phyloP scores from a whole-genome alignment of 2,113 vertebrate species.

The Grantiella picta region DNA sequence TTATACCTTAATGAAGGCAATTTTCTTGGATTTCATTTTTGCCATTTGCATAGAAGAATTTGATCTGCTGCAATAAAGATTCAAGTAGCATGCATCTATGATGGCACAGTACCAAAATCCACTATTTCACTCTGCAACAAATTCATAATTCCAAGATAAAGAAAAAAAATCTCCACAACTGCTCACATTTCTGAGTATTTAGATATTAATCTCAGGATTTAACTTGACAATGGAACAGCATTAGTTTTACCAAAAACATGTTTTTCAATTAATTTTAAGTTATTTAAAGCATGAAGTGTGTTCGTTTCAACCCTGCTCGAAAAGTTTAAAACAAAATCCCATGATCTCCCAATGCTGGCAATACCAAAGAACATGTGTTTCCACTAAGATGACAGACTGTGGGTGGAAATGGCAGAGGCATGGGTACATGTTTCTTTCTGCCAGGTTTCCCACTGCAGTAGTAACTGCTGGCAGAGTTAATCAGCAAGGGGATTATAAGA shows the following conservation, averaged over 20 bases:
- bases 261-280: background rate
- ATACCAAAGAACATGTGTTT: rapidly evolving
- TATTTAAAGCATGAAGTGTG: background rate
- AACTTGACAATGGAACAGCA: background rate
- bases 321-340: background rate
- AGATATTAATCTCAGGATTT: background rate
- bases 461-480: background rate
- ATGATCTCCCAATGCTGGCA: background rate
- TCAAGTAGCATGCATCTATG: background rate
- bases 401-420: background rate
- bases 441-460: background rate
- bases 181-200: background rate
- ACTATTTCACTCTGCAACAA: background rate
- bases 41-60: slow-evolving; percentile 39
- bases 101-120: background rate
- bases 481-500: background rate
- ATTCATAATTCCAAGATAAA: background rate
- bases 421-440: background rate
- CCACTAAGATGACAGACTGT: background rate
- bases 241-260: background rate
- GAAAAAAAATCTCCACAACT: background rate
- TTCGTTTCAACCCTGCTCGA: background rate
- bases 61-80: slow-evolving; percentile 45
- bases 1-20: slow-evolving; percentile 57
- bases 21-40: slow-evolving; percentile 53